Evolutionary conservation across 2,797 vertebrate species (phyloP).

Genomic region (Acomys russatus): DNA sequence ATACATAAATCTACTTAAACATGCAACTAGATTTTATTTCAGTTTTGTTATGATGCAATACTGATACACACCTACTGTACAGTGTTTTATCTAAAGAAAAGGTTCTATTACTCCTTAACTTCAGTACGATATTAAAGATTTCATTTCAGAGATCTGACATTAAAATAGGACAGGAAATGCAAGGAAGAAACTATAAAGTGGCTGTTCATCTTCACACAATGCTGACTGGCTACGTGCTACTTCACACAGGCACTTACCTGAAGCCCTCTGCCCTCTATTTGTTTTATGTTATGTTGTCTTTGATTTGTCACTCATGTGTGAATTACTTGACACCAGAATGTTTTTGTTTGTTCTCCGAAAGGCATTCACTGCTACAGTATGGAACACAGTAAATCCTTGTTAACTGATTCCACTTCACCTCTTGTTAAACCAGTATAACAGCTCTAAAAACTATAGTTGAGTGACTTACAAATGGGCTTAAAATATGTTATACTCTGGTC

Average conservation of each 20-base stretch:
- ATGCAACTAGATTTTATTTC: conserved; percentile 45
- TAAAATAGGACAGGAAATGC: conserved; percentile 12
- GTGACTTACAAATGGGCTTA: not conserved
- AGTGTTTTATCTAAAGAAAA: not conserved
- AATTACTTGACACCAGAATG: not conserved
- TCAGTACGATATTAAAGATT: conserved; percentile 18
- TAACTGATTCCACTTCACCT: conserved; percentile 36
- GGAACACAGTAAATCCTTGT: not conserved
- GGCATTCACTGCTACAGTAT: not conserved
- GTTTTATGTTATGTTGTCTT: not conserved
- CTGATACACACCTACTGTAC: not conserved
- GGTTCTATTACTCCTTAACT: not conserved
- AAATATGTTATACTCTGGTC: not conserved
- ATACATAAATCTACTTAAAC: conserved; percentile 51
- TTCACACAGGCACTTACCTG: conserved; percentile 1
- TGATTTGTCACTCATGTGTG: conserved; percentile 35
- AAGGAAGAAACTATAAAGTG: not conserved
- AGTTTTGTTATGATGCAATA: not conserved
- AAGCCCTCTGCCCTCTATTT: not conserved
- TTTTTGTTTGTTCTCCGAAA: not conserved
- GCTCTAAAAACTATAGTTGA: not conserved
- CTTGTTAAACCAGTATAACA: not conserved
- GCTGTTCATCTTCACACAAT: not conserved
- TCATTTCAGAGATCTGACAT: conserved; percentile 39
- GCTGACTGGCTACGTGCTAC: not conserved